Conservation (phyloP, 2,888 invertebrate genomes). For the Stegophylla sp. region DNA sequence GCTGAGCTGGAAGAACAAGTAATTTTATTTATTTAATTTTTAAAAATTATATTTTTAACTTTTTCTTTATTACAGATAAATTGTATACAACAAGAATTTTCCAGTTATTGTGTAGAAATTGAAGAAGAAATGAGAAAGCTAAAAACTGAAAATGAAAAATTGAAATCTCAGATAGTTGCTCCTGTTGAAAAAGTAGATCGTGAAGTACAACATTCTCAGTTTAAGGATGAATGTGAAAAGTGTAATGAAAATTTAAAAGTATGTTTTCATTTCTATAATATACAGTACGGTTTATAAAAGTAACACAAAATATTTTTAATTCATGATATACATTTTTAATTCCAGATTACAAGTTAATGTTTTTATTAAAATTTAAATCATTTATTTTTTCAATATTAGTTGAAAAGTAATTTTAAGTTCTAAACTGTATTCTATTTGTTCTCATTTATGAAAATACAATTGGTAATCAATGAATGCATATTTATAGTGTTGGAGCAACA, state of each 20-base stretch:
- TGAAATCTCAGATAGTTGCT: constrained; percentile 20
- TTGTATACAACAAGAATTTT: constrained; percentile 49
- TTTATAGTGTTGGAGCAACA: no score
- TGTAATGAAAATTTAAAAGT: constrained; percentile 32
- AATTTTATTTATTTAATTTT: constrained; percentile 43
- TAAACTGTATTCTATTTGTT: no score
- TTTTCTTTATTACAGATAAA: constrained; percentile 30
- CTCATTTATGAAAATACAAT: no score
- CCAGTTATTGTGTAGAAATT: constrained; percentile 21
- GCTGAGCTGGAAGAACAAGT: constrained; percentile 73
- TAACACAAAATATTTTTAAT: no score
- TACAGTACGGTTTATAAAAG: no score
- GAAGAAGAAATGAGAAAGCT: constrained; percentile 42
- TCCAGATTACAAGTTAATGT: no score
- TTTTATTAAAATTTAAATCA: no score
- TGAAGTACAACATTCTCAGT: constrained; percentile 30
- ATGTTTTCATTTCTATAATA: background rate
- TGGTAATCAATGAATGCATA: no score
- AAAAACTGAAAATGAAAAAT: constrained; percentile 38
- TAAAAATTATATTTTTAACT: background rate
- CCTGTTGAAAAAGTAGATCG: constrained; percentile 20
- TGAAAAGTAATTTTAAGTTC: no score
- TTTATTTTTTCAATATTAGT: no score
- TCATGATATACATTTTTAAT: no score
- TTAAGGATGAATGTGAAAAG: constrained; percentile 20